phyloP scores from a whole-genome alignment of 1,140 invertebrate species.

The Ceratosolen solmsi region DNA sequence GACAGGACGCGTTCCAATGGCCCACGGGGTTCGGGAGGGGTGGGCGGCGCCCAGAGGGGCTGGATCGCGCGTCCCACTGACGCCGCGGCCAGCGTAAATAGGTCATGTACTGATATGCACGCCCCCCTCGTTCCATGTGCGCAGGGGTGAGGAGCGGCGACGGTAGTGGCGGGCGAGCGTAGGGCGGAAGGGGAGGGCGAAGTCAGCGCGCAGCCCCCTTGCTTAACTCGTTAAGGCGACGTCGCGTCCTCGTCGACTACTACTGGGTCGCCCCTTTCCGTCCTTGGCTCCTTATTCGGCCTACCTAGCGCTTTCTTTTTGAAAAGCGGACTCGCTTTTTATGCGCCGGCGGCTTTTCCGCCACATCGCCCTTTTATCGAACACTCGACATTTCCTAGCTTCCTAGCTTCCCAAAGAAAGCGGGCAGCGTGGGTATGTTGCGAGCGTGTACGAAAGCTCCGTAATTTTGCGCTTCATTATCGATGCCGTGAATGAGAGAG shows the following conservation, averaged over 20 bases:
- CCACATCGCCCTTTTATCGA: not conserved
- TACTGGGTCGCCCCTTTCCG: not conserved
- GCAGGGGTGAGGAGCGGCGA: not conserved
- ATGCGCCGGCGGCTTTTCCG: not conserved
- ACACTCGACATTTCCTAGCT: not conserved
- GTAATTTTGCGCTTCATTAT: not conserved
- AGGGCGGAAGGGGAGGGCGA: not conserved
- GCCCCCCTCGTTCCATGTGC: too few relatives aligned
- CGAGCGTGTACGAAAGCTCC: not conserved
- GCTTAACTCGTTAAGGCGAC: not conserved
- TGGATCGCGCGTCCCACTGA: not conserved
- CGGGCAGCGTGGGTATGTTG: not conserved
- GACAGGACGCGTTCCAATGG: not conserved
- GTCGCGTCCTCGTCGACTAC: not conserved
- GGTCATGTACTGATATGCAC: constrained; percentile 66
- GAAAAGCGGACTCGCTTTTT: not conserved
- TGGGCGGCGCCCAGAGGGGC: not conserved
- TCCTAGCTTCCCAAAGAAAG: not conserved
- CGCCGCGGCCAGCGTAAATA: constrained; percentile 59
- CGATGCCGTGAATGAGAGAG: not conserved
- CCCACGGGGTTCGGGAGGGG: not conserved
- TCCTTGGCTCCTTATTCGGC: not conserved
- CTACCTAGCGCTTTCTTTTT: too few relatives aligned
- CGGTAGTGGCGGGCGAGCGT: constrained; percentile 60
- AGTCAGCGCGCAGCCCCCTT: not conserved